Evolutionary conservation across 1,140 invertebrate species (phyloP), one percentile per base, ranked within the genome.

Genomic region (Zeugodacus cucurbitae): DNA sequence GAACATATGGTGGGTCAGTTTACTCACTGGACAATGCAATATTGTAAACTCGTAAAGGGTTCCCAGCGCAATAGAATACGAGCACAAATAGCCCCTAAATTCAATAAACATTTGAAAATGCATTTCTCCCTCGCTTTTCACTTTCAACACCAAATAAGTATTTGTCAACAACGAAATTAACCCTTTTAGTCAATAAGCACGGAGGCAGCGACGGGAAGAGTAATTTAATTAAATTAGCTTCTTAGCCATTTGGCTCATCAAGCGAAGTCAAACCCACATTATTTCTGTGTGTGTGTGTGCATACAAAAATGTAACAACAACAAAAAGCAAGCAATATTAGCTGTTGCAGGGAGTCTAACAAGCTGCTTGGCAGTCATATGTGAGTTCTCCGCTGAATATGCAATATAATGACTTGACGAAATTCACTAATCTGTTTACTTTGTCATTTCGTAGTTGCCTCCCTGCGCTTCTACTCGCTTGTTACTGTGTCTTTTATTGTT

Each of bases 351-450:
- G 64, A n/a, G n/a, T 32, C 70, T 37, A 74, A 41, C 20, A 41
- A 44, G 14, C 22, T 48, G 41, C 11, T 54, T 3, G 48, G 3
- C 48, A 20, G n/a, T n/a, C 1, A 20, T 54, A 54, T 54, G 5
- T 54, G 48, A 3, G 48, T 82, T 82, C n/a, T 48, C 37, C 62
- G 64, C 67, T 34, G 87, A 89, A 89, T 62, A 62, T 89, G 88
- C 86, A 89, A 67, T 89, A 70, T 57, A 48, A 90, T 92, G 91
- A 92, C 91, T 92, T 91, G 90, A 90, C 91, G 91, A 92, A 92
- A 92, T 90, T 88, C 89, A 58, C 32, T 91, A 90, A 90, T 92
- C 91, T 90, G 91, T 92, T 92, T 91, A 90, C 90, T 90, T 91
- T 92, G 91, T 92, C 91, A 92, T 91, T 91, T 91, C 89, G 90